Conservation (phyloP, 2,797 vertebrate species). For the Syngnathus rostellatus region DNA sequence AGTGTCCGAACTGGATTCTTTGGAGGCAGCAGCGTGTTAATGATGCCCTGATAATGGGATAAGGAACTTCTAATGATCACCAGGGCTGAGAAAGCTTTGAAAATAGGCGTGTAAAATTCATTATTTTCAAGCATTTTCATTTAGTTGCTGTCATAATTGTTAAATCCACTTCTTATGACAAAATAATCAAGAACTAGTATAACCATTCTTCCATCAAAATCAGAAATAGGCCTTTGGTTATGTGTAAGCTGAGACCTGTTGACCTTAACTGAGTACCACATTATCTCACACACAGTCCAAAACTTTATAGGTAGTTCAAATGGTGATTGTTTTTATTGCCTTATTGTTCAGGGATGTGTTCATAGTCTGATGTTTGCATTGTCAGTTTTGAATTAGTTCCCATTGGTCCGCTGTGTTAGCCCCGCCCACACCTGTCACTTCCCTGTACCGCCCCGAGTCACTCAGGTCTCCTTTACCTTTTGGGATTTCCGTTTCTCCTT, state of each 20-base stretch:
- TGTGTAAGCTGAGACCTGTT: background rate
- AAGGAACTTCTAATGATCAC: background rate
- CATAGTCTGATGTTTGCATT: background rate
- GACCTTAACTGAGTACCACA: background rate
- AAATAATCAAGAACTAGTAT: background rate
- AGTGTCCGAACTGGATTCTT: constrained; percentile 43
- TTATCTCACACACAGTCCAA: no score
- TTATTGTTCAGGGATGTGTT: background rate
- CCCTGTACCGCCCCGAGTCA: background rate
- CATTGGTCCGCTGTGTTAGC: background rate
- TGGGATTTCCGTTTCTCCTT: background rate
- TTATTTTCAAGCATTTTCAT: constrained; percentile 1
- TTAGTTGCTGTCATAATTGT: background rate
- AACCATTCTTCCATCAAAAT: background rate
- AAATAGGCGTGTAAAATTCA: background rate
- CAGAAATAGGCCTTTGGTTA: background rate
- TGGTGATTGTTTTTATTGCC: no score
- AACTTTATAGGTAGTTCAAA: no score
- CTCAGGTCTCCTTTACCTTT: background rate
- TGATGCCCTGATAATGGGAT: background rate
- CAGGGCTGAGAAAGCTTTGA: background rate
- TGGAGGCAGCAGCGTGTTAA: background rate
- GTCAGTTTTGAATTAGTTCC: background rate
- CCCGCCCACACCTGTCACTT: constrained; percentile 34
- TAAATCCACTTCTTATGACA: background rate